Evolutionary conservation across 2,113 vertebrate genomes (phyloP).

Genomic region (Rhombomys opimus): DNA sequence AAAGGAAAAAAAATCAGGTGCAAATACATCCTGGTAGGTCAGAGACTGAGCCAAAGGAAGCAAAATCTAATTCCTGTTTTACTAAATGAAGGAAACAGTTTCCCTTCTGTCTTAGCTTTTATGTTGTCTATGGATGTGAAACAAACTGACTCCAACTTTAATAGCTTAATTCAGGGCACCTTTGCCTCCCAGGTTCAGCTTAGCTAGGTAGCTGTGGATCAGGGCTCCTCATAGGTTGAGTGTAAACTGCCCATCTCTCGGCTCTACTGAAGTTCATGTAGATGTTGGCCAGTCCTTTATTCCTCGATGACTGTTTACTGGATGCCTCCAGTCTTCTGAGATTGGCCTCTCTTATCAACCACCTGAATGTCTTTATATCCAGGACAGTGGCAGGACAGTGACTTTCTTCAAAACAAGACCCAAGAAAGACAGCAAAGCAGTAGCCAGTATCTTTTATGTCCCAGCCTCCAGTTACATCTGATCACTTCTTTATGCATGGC

Average conservation of each 20-base stretch:
- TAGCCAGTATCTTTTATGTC: background rate
- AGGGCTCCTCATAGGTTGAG: background rate
- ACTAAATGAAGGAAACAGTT: too few relatives aligned
- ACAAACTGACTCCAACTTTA: background rate
- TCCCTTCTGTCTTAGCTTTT: slow-evolving; percentile 3
- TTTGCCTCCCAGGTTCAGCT: background rate
- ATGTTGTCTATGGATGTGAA: background rate
- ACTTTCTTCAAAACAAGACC: background rate
- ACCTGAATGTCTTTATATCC: background rate
- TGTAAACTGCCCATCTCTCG: background rate
- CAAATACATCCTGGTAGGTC: slow-evolving; percentile 16
- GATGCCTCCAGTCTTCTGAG: background rate
- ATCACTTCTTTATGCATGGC: background rate
- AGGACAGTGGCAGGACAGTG: background rate
- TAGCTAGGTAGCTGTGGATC: background rate
- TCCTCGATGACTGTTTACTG: background rate
- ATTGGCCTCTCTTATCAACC: background rate
- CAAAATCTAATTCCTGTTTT: background rate
- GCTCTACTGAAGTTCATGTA: background rate
- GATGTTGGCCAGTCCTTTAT: background rate
- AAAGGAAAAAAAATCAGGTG: background rate
- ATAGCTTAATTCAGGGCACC: background rate
- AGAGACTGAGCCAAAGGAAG: background rate
- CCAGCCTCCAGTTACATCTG: background rate
- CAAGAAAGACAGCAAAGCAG: background rate